Percentiles rank a stretch among this genome's conserved stretches.
Evolutionary conservation across 2,888 invertebrate genomes (phyloP).

Genomic region (Aspidiotus destructor): DNA sequence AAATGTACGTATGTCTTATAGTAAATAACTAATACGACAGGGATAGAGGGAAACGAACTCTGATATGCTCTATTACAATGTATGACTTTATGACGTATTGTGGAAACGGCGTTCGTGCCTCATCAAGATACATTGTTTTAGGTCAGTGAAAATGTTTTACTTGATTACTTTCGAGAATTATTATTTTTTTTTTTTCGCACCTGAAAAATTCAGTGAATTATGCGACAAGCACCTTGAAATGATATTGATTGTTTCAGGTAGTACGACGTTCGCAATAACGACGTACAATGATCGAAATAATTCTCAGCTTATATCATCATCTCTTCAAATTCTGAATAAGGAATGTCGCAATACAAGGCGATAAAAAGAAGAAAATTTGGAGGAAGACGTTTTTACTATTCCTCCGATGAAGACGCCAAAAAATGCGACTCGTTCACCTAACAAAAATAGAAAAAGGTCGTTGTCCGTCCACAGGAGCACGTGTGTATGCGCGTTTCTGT

Average conservation of each 20-base stretch:
- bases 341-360: not conserved
- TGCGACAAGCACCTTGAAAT: too few species aligned
- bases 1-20: too few species aligned
- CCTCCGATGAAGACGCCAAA: not conserved
- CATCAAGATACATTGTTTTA: constrained; percentile 4
- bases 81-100: too few species aligned
- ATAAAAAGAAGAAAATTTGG: not conserved
- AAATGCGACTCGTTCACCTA: constrained; percentile 2
- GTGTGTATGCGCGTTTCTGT: constrained; percentile 1
- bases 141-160: not conserved
- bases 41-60: too few species aligned
- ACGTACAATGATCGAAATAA: too few species aligned
- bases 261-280: too few species aligned
- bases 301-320: too few species aligned
- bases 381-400: not conserved
- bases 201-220: too few species aligned
- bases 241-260: too few species aligned
- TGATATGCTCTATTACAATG: too few species aligned
- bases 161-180: not conserved
- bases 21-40: too few species aligned
- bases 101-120: not conserved
- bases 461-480: not conserved
- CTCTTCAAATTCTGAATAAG: not conserved
- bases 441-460: constrained; percentile 4
- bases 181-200: too few species aligned